These are phyloP conservation scores for Leucoma salicis DNA, from an alignment of 2,888 invertebrate species.

Conservation along the genomic window DNA sequence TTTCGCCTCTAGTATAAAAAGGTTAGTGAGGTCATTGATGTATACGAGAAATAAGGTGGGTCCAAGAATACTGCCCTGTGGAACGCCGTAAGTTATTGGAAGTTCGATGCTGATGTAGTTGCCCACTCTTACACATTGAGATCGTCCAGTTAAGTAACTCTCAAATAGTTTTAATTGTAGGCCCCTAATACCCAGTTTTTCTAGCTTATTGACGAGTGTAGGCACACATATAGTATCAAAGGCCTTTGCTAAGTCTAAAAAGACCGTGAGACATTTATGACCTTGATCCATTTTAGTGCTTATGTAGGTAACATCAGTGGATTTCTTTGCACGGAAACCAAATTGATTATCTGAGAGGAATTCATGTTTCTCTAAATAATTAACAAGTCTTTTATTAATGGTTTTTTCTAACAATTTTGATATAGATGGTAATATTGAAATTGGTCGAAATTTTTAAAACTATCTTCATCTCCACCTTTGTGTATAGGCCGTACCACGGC, in stretches of 20 bases:
- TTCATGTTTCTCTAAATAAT: too few species aligned
- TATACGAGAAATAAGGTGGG: background rate
- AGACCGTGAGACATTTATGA: background rate
- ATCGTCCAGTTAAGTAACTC: background rate
- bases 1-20: background rate
- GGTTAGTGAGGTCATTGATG: background rate
- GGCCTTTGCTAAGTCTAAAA: background rate
- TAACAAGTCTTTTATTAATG: too few species aligned
- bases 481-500: too few species aligned
- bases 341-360: too few species aligned
- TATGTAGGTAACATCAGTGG: too few species aligned
- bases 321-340: too few species aligned
- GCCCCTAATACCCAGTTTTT: background rate
- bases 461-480: too few species aligned
- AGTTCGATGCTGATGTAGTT: background rate
- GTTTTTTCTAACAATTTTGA: too few species aligned
- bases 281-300: background rate
- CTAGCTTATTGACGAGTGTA: background rate
- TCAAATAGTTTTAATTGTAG: background rate
- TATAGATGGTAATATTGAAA: too few species aligned
- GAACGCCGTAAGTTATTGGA: background rate
- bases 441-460: too few species aligned
- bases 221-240: background rate
- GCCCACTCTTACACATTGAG: background rate
- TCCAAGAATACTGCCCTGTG: conserved; percentile 1